Evolutionary conservation across 2,113 vertebrate species (phyloP).

Genomic region (Rhineura floridana): DNA sequence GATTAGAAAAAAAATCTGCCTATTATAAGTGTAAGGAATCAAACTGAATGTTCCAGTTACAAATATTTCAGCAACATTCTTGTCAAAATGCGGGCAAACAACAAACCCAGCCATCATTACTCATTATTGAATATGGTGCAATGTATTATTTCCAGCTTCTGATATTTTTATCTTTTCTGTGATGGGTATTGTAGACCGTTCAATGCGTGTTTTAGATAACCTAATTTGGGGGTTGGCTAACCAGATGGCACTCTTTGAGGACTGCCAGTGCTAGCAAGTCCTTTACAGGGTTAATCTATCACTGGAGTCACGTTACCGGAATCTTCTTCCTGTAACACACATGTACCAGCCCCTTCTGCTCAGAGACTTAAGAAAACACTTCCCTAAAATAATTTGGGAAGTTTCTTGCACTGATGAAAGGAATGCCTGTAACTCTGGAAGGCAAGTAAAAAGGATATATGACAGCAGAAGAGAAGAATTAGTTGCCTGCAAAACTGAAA

Average conservation of each 20-base stretch:
- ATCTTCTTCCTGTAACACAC: not conserved
- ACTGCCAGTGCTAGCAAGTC: not conserved
- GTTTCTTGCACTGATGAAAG: not conserved
- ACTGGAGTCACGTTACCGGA: not conserved
- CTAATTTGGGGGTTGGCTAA: not conserved
- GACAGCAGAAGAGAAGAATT: not conserved
- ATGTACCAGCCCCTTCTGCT: not conserved
- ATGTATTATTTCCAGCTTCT: not conserved
- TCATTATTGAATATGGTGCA: not conserved
- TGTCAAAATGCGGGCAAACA: not conserved
- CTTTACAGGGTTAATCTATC: not conserved
- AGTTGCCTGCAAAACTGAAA: not conserved
- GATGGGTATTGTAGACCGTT: not conserved
- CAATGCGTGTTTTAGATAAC: not conserved
- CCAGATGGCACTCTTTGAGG: constrained; percentile 14
- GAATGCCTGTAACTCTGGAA: not conserved
- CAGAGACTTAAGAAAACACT: not conserved
- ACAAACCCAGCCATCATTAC: not conserved
- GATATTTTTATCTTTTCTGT: not conserved
- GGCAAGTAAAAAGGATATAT: constrained; percentile 14
- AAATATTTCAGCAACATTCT: constrained; percentile 11
- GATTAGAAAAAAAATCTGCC: not conserved
- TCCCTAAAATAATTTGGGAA: not conserved
- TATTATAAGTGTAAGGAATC: not conserved
- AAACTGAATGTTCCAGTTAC: not conserved